phyloP scores from a whole-genome alignment of 2,797 vertebrate species.

The Luscinia luscinia region DNA sequence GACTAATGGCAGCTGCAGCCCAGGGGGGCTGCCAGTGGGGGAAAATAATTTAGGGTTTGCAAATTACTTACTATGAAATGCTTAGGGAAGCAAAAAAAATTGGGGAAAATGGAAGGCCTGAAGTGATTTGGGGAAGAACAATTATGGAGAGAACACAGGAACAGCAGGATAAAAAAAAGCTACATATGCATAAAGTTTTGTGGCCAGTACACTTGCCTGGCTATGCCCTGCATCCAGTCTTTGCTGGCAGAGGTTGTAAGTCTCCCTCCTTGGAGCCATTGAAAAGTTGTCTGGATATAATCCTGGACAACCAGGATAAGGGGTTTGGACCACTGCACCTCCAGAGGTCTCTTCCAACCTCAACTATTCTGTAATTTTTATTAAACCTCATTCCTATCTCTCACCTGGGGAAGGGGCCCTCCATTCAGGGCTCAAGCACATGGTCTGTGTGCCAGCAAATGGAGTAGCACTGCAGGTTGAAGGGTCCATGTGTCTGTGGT shows the following conservation, averaged over 20 bases:
- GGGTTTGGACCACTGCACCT: background rate
- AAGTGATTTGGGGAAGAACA: background rate
- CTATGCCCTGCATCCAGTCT: background rate
- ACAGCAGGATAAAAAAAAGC: background rate
- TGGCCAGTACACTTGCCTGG: background rate
- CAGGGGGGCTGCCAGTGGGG: background rate
- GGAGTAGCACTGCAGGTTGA: background rate
- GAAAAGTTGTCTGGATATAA: background rate
- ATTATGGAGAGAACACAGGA: background rate
- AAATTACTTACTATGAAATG: background rate
- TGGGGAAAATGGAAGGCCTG: background rate
- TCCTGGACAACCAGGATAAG: background rate
- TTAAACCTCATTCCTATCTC: background rate
- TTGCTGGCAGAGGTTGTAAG: background rate
- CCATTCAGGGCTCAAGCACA: background rate
- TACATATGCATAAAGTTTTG: background rate
- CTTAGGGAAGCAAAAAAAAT: background rate
- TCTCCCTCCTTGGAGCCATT: background rate
- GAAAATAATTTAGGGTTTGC: background rate
- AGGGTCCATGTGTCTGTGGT: background rate
- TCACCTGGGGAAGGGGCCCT: background rate
- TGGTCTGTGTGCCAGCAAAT: background rate
- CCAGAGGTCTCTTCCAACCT: background rate
- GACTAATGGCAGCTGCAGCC: background rate
- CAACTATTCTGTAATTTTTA: background rate